Conservation (phyloP, 2,888 invertebrate genomes). For the Macrophya alboannulata region DNA sequence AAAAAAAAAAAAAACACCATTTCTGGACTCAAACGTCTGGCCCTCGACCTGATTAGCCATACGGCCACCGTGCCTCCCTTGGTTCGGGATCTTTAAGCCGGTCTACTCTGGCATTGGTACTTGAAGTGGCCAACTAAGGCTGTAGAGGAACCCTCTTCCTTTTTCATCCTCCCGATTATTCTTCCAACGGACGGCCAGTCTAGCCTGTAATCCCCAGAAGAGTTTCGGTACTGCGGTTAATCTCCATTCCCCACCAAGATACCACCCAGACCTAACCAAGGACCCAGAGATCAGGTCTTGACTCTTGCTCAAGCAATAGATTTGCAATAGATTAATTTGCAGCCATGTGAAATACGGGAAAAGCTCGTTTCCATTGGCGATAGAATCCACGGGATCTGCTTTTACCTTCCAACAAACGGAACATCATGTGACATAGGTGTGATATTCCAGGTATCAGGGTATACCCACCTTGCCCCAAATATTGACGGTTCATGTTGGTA, state of each 20-base stretch:
- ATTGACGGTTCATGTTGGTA: not conserved
- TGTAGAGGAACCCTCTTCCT: conserved; percentile 36
- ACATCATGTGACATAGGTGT: not conserved
- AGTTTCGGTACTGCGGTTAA: not conserved
- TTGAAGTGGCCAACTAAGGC: conserved; percentile 20
- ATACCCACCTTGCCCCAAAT: not conserved
- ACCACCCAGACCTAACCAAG: not conserved
- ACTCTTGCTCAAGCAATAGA: not conserved
- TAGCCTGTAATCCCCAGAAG: conserved; percentile 38
- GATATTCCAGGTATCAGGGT: not conserved
- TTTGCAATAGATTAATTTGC: not conserved
- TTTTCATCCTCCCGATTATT: conserved; percentile 29
- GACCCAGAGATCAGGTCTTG: not conserved
- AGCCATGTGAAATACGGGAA: not conserved
- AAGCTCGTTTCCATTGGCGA: not conserved
- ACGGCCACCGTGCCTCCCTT: not conserved
- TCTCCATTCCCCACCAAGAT: conserved; percentile 15
- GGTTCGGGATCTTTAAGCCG: not conserved
- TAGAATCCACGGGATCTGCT: not conserved
- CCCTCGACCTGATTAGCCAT: conserved; percentile 10
- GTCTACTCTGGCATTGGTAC: conserved; percentile 3
- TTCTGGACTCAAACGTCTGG: conserved; percentile 16
- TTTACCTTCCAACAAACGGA: not conserved
- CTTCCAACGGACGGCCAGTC: conserved; percentile 19
- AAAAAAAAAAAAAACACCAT: not conserved